Conservation (phyloP, 2,888 invertebrate genomes). For the Apamea anceps region DNA sequence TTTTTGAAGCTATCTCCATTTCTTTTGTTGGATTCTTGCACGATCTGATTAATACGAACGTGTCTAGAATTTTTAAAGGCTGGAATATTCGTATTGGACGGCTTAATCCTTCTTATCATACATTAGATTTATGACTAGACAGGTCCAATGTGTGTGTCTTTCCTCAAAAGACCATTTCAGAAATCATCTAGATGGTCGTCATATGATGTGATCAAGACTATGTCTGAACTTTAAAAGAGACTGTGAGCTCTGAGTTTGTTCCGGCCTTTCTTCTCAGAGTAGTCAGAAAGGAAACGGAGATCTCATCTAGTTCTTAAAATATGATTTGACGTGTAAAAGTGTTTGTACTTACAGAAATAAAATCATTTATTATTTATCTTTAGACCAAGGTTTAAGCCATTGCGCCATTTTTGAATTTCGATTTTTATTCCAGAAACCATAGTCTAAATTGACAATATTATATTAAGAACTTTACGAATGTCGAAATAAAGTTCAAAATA, state of each 20-base stretch:
- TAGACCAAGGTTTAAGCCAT: too few species aligned
- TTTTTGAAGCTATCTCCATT: constrained; percentile 22
- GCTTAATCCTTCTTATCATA: background rate
- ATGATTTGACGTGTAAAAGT: too few species aligned
- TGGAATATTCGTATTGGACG: background rate
- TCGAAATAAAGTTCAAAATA: background rate
- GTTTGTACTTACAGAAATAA: too few species aligned
- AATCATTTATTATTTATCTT: background rate
- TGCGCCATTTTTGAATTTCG: background rate
- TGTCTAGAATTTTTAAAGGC: constrained; percentile 9
- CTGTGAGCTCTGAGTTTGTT: too few species aligned
- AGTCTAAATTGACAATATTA: background rate
- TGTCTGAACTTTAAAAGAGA: background rate
- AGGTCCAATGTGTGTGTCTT: background rate
- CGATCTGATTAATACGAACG: constrained; percentile 8
- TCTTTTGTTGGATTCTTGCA: constrained; percentile 23
- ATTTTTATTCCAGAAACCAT: background rate
- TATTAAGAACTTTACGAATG: background rate
- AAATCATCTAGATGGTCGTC: background rate
- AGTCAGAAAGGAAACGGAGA: too few species aligned
- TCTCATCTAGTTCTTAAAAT: too few species aligned
- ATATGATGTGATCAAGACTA: background rate
- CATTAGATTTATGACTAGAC: background rate
- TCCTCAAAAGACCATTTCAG: background rate
- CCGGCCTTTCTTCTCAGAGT: too few species aligned